Conservation (phyloP, 2,888 invertebrate species). For the Buathra laborator region DNA sequence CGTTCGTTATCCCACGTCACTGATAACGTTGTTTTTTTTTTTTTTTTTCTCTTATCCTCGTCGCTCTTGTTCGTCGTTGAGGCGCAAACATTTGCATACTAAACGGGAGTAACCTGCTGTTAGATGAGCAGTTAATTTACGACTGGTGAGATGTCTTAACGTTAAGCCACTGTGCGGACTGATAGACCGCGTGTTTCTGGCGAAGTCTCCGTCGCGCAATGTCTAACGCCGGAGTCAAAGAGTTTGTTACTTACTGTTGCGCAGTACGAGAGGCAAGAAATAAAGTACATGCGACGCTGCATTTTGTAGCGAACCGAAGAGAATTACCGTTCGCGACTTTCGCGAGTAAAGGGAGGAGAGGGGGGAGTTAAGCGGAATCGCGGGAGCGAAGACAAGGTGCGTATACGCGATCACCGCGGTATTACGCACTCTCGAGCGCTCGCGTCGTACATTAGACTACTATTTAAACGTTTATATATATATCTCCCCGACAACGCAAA, state of each 20-base stretch:
- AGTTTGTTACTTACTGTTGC: conserved; percentile 2
- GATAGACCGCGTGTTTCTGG: conserved; percentile 2
- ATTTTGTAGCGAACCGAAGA: conserved; percentile 21
- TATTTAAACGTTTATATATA: conserved; percentile 43
- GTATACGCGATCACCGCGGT: background rate
- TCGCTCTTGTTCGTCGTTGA: conserved; percentile 18
- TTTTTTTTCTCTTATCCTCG: conserved; percentile 35
- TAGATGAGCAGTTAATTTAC: conserved; percentile 80
- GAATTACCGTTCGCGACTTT: conserved; percentile 38
- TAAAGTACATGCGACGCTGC: conserved; percentile 1
- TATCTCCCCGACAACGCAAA: conserved; percentile 14
- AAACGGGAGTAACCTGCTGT: conserved; percentile 78
- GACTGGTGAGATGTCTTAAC: conserved; percentile 70
- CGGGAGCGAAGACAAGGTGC: conserved; percentile 25
- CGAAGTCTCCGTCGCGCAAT: conserved; percentile 13
- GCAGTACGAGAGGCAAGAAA: background rate
- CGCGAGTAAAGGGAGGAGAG: conserved; percentile 6
- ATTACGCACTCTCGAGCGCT: conserved; percentile 39
- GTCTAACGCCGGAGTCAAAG: conserved; percentile 21
- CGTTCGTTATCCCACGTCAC: background rate
- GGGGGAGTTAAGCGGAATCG: background rate
- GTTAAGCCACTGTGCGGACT: conserved; percentile 27
- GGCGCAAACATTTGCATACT: conserved; percentile 82
- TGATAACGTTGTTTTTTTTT: conserved; percentile 39
- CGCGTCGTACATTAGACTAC: conserved; percentile 1